A percentile compares a stretch with the other conserved stretches of the same genome.
phyloP scores from a whole-genome alignment of 2,113 vertebrate genomes.

The Manacus vitellinus region DNA sequence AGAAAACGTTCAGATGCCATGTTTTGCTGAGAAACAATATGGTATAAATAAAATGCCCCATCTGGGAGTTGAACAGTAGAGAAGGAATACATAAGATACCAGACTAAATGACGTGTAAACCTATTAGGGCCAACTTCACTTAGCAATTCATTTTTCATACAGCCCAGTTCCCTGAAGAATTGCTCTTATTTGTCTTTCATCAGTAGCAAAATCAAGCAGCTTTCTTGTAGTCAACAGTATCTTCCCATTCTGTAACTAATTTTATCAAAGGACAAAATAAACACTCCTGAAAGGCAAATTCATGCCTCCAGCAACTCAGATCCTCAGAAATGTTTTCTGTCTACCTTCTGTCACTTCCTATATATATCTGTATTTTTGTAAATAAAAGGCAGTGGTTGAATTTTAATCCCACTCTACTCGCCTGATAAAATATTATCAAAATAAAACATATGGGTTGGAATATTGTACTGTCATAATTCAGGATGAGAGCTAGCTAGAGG shows the following conservation, averaged over 20 bases:
- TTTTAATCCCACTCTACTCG: conserved; percentile 60
- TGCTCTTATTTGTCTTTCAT: conserved; percentile 71
- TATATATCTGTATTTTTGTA: conserved; percentile 55
- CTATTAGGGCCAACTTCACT: conserved; percentile 58
- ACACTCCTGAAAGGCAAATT: conserved; percentile 62
- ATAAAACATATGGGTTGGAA: conserved; percentile 58
- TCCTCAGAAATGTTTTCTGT: conserved; percentile 53
- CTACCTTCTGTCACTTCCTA: conserved; percentile 67
- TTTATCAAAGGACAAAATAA: conserved; percentile 72
- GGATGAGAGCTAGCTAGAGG: conserved; percentile 79
- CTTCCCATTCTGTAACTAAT: conserved; percentile 69
- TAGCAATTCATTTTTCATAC: conserved; percentile 57
- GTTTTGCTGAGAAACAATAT: conserved; percentile 46
- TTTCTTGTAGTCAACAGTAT: conserved; percentile 66
- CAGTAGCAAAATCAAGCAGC: conserved; percentile 61
- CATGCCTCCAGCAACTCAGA: conserved; percentile 68
- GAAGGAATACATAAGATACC: neutral
- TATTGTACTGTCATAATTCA: conserved; percentile 73
- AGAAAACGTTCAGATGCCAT: conserved; percentile 34
- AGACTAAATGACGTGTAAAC: conserved; percentile 58
- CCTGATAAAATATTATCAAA: conserved; percentile 68
- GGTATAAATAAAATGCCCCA: conserved; percentile 58
- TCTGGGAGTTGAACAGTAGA: conserved; percentile 20
- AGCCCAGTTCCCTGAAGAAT: conserved; percentile 53
- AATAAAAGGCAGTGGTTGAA: conserved; percentile 65